Evolutionary conservation across 2,888 invertebrate genomes (phyloP).

Genomic region (Campoplex nolae): DNA sequence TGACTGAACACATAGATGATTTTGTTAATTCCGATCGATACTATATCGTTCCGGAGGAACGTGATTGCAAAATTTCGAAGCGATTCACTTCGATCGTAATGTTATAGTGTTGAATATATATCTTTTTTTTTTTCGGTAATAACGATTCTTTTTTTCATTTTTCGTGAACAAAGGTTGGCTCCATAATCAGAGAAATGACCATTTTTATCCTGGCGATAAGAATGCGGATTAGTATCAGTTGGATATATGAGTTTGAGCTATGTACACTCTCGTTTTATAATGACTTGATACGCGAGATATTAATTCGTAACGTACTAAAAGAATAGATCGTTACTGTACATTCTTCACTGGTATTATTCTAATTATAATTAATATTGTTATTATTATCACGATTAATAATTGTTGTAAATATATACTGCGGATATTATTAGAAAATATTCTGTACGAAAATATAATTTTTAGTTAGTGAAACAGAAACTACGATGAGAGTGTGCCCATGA

Average conservation of each 20-base stretch:
- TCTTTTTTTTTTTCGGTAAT: not conserved
- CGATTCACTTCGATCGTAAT: not conserved
- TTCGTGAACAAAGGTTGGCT: constrained; percentile 20
- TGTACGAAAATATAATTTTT: constrained; percentile 42
- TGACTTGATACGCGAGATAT: constrained; percentile 55
- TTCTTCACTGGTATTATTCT: constrained; percentile 65
- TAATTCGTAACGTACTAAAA: constrained; percentile 54
- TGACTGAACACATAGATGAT: not conserved
- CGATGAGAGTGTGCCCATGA: constrained; percentile 10
- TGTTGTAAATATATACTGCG: constrained; percentile 60
- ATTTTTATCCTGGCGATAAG: constrained; percentile 64
- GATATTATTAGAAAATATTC: constrained; percentile 54
- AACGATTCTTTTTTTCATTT: not conserved
- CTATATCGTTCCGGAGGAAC: not conserved
- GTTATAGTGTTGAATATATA: not conserved
- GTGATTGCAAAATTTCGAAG: not conserved
- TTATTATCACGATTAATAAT: constrained; percentile 52
- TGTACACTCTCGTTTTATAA: constrained; percentile 57
- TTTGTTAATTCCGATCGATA: not conserved
- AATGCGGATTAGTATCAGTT: constrained; percentile 50
- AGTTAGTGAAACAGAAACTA: constrained; percentile 28
- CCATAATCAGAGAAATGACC: constrained; percentile 49
- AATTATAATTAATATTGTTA: constrained; percentile 59
- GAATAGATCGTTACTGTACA: constrained; percentile 63
- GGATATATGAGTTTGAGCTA: constrained; percentile 49